A percentile compares a stretch with the other conserved stretches of the same genome.
Conservation (phyloP, 2,888 invertebrate genomes). For the Theretra japonica region DNA sequence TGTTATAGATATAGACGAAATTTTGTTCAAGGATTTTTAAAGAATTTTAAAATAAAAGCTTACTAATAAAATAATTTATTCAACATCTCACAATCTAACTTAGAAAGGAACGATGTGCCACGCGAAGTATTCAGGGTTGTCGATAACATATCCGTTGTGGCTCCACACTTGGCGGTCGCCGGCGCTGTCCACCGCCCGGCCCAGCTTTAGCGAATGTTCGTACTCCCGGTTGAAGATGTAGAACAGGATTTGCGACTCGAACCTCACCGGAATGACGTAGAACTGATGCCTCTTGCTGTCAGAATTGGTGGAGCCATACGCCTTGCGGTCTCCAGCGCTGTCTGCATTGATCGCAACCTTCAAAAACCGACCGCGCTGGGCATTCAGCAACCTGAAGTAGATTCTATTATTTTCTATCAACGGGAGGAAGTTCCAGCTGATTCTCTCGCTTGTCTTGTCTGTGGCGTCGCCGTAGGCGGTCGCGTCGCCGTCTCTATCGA, state of each 20-base stretch:
- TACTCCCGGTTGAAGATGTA: conserved; percentile 32
- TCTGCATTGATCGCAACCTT: conserved; percentile 3
- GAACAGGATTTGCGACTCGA: conserved; percentile 23
- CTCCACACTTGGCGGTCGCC: conserved; percentile 24
- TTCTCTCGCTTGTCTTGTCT: conserved; percentile 30
- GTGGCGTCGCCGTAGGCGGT: conserved; percentile 30
- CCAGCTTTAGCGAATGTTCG: conserved; percentile 25
- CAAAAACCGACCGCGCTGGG: conserved; percentile 20
- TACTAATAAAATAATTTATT: no score
- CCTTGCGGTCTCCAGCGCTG: conserved; percentile 11
- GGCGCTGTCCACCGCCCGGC: conserved; percentile 1
- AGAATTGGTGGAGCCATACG: not conserved
- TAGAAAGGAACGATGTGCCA: conserved; percentile 14
- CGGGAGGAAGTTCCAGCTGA: conserved; percentile 34
- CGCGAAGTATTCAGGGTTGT: not conserved
- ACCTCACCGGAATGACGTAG: conserved; percentile 32
- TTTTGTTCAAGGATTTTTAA: no score
- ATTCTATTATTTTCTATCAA: conserved; percentile 36
- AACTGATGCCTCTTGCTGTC: conserved; percentile 29
- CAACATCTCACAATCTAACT: not conserved
- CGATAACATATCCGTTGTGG: conserved; percentile 11
- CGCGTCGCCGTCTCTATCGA: conserved; percentile 29
- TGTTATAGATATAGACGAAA: no score
- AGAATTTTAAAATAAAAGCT: no score
- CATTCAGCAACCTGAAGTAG: conserved; percentile 32